Base-by-base conservation (phyloP, 2,113 vertebrate species). In the Pomatostomus ruficeps region DNA sequence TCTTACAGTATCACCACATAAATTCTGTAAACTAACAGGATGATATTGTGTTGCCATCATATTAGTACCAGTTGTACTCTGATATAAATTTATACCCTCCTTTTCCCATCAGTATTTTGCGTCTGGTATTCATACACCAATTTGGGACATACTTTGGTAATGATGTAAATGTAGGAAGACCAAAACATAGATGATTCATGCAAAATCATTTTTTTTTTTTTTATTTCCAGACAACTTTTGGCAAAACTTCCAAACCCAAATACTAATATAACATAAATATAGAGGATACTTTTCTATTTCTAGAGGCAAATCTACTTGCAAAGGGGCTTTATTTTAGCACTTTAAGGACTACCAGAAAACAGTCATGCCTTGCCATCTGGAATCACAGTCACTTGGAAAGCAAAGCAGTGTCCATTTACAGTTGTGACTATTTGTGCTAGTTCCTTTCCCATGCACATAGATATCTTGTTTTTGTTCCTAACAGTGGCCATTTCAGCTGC, bases 181-280 rank as follows among this genome's bases (percentile, higher is more conserved):
- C 54, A 46, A 96, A 97, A 97, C 87, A 91, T 4, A 82, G 91
- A 97, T 97, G 97, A 98, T 92, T 98, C 96, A 98, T 91, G 52
- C 88, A 95, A 96, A 97, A 63, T n/a, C 12, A 2, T 22, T 36
- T n/a, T 22, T 66, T 65, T 35, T 43, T 70, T 70, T 89, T 84
- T 88, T 83, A 68, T 96, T 98, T 97, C 91, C 70, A 29, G 87
- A 95, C 65, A 95, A 82, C 81, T 95, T 90, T 79, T 97, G 95
- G 97, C 90, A 92, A 83, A 83, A 91, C 63, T 97, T 95, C 74
- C 78, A 95, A 96, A 98, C 70, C 84, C 94, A 73, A 95, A 96
- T 96, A 96, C 88, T 97, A 98, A 98, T 97, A 93, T 91, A 95
- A 80, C 86, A 96, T 97, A 98, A 98, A 97, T 96, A 97, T 42